phyloP scores from a whole-genome alignment of 2,888 invertebrate genomes.

The Lasius fuliginosus region DNA sequence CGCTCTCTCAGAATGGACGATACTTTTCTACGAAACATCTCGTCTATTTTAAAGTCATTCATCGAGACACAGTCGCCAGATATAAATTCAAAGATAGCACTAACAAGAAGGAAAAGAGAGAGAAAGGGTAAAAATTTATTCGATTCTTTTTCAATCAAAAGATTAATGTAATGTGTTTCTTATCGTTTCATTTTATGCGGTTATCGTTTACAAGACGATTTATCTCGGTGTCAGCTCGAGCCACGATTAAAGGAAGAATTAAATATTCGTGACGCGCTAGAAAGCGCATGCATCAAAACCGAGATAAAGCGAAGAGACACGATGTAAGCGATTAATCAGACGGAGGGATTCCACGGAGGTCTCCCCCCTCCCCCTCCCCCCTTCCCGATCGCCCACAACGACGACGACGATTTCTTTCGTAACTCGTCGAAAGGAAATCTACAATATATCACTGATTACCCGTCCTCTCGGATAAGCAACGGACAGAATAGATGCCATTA shows the following conservation, averaged over 20 bases:
- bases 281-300: slow-evolving; percentile 51
- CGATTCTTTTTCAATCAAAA: slow-evolving; percentile 8
- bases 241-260: slow-evolving; percentile 18
- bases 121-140: slow-evolving; percentile 3
- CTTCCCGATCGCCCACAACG: not conserved
- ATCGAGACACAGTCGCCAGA: not conserved
- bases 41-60: not conserved
- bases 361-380: not conserved
- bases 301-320: slow-evolving; percentile 49
- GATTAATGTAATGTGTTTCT: slow-evolving; percentile 26
- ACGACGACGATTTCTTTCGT: slow-evolving; percentile 44
- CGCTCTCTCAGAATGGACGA: not conserved
- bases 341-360: not conserved
- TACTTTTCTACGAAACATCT: not conserved
- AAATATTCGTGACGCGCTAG: slow-evolving; percentile 51
- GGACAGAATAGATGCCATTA: slow-evolving; percentile 38
- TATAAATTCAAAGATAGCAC: not conserved
- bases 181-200: slow-evolving; percentile 45
- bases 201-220: slow-evolving; percentile 47
- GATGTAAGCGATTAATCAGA: slow-evolving; percentile 48
- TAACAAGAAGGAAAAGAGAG: not conserved
- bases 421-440: slow-evolving; percentile 36
- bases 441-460: slow-evolving; percentile 55
- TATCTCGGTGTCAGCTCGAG: slow-evolving; percentile 33
- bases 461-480: slow-evolving; percentile 31